These are phyloP conservation scores for Coptodon bakossiorum DNA, from an alignment of 2,113 vertebrate species.

Conservation along the genomic window DNA sequence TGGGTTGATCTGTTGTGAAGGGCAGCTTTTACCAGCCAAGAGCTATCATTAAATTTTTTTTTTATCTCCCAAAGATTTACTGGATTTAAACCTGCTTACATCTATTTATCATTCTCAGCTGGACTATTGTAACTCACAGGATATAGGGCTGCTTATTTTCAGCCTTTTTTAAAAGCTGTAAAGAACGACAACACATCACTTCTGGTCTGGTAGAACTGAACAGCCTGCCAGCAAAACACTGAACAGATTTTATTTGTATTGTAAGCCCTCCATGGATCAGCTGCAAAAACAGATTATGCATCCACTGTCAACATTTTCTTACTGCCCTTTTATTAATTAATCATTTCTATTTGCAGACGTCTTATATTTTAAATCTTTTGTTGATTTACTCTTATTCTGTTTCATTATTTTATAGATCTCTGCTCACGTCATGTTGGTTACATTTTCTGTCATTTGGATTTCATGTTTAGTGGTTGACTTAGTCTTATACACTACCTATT, in stretches of 20 bases:
- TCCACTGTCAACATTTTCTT: not conserved
- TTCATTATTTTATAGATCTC: not conserved
- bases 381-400: not conserved
- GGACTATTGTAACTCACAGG: not conserved
- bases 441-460: not conserved
- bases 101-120: not conserved
- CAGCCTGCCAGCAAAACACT: not conserved
- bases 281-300: not conserved
- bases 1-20: not conserved
- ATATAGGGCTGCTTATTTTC: not conserved
- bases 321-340: not conserved
- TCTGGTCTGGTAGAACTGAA: not conserved
- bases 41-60: not conserved
- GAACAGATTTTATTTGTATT: not conserved
- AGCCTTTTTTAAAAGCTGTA: not conserved
- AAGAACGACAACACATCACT: not conserved
- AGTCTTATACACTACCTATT: not conserved
- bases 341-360: not conserved
- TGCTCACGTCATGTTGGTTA: not conserved
- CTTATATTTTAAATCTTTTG: not conserved
- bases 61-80: not conserved
- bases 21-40: not conserved
- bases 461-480: not conserved
- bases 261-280: not conserved
- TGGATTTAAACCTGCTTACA: not conserved